Evolutionary conservation across 2,797 vertebrate species (phyloP), one percentile per base, ranked within the genome.

Genomic region (Acridotheres tristis): DNA sequence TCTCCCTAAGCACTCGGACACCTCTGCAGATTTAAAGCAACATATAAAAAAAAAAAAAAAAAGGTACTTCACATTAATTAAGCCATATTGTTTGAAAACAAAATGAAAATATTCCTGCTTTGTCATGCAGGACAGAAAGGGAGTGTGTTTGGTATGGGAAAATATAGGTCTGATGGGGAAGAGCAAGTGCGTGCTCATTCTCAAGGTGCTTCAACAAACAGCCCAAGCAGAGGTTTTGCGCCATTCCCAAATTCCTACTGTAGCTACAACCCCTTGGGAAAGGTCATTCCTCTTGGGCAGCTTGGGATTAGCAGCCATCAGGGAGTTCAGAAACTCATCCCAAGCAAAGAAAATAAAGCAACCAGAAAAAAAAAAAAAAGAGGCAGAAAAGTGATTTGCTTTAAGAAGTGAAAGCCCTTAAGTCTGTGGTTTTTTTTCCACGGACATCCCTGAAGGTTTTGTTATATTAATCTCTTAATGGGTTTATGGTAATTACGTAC

Each of bases 401-500:
- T 81, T 36, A 74, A 76, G 34, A 83, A 90, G 59, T 16, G 57
- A 96, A 95, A 94, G 85, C 76, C 88, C 62, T 76, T 76, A 93
- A 86, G 67, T 76, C 89, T 57, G 55, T 58, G 81, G 81, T 16
- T 20, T 93, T 88, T 93, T 88, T 90, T 85, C 59, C 65, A 73
- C 16, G 66, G 88, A 59, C 1, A 0, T 78, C 71, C 85, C 74
- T 63, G 27, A 90, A 82, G 88, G 69, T 91, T 95, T 82, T 93
- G 89, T 89, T 72, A 85, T 74, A 89, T 76, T 93, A 88, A 97
- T 94, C 94, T 93, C 83, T 90, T 93, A 96, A 94, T 88, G 89
- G 42, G 76, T 91, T 96, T 95, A 95, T 74, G n/a, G 77, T 86
- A 94, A 90, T 68, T 91, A 76, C 55, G 65, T 25, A 81, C 63